Percentiles rank a stretch among this genome's conserved stretches.
Evolutionary conservation across 2,888 invertebrate genomes (phyloP).

Genomic region (Cremastinae sp.): DNA sequence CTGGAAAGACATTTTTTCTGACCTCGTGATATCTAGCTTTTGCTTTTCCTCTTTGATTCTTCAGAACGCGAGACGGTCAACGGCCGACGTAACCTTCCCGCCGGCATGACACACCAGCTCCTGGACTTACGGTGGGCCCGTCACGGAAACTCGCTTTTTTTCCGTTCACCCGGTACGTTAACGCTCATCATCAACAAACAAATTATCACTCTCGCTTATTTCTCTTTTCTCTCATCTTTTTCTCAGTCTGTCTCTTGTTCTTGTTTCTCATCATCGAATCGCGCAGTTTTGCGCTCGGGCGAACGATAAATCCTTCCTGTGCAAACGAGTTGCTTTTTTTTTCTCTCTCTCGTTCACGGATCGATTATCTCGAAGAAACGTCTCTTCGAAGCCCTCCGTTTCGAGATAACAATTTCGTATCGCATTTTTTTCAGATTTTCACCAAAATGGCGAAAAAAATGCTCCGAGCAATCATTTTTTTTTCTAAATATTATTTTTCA

Average conservation of each 20-base stretch:
- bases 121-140: constrained; percentile 62
- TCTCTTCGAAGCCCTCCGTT: background rate
- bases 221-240: constrained; percentile 6
- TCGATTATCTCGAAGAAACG: no score
- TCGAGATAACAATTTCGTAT: background rate
- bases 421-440: no score
- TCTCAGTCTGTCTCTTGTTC: background rate
- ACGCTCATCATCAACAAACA: constrained; percentile 49
- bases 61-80: constrained; percentile 63
- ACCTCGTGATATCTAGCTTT: constrained; percentile 59
- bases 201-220: constrained; percentile 29
- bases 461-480: no score
- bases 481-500: background rate
- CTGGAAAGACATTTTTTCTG: constrained; percentile 37
- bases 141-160: constrained; percentile 61
- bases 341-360: background rate
- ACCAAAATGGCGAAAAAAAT: no score
- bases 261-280: background rate
- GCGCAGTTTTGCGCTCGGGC: no score
- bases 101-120: constrained; percentile 60
- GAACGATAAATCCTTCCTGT: no score
- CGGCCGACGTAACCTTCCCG: constrained; percentile 62
- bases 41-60: constrained; percentile 61
- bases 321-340: background rate
- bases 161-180: constrained; percentile 63